A percentile compares a stretch with the other conserved stretches of the same genome.
These are phyloP conservation scores for Takifugu ocellatus DNA, from an alignment of 2,797 vertebrate genomes.

Conservation along the genomic window DNA sequence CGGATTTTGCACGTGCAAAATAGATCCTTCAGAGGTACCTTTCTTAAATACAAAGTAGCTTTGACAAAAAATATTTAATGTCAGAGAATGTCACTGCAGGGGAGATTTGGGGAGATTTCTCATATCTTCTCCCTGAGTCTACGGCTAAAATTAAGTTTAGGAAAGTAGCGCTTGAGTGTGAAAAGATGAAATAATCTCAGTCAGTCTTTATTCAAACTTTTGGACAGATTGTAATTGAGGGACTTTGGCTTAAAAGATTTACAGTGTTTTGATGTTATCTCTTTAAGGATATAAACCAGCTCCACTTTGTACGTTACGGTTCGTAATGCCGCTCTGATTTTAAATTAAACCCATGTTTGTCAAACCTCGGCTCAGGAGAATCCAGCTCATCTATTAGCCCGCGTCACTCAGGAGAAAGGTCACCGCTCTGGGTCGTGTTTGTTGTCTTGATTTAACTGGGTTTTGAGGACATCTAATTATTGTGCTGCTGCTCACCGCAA, in stretches of 20 bases:
- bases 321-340: too few relatives aligned
- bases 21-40: neutral
- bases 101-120: slow-evolving; percentile 10
- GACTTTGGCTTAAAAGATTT: too few relatives aligned
- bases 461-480: too few relatives aligned
- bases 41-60: slow-evolving; percentile 7
- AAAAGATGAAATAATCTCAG: slow-evolving; percentile 19
- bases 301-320: too few relatives aligned
- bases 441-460: too few relatives aligned
- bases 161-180: slow-evolving; percentile 9
- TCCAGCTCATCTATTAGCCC: neutral
- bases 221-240: too few relatives aligned
- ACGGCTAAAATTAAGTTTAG: slow-evolving; percentile 4
- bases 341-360: too few relatives aligned
- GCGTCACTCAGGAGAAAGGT: slow-evolving; percentile 7
- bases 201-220: slow-evolving; percentile 9
- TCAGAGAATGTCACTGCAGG: slow-evolving; percentile 1
- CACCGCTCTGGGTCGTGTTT: neutral
- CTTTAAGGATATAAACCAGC: too few relatives aligned
- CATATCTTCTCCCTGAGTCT: slow-evolving; percentile 17
- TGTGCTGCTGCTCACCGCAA: too few relatives aligned
- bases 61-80: slow-evolving; percentile 7
- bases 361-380: too few relatives aligned
- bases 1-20: neutral
- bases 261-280: too few relatives aligned